Evolutionary conservation across 2,113 vertebrate genomes (phyloP).

Genomic region (Ptyas mucosa): DNA sequence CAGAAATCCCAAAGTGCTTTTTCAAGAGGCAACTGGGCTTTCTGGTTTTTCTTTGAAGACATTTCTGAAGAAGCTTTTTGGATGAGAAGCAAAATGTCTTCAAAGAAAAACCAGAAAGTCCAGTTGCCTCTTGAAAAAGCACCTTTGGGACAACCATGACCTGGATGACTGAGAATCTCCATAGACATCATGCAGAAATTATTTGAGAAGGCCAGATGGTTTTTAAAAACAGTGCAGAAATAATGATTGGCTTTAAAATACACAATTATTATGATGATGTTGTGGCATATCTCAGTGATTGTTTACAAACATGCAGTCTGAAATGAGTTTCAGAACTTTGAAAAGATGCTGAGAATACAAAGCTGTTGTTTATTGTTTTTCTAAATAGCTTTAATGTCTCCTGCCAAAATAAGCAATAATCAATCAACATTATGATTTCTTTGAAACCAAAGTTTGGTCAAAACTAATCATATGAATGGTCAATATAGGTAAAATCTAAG

Average conservation of each 20-base stretch:
- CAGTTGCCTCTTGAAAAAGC: too few species aligned
- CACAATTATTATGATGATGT: background rate
- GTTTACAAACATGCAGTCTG: slow-evolving; percentile 4
- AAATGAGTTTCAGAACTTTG: rapidly evolving
- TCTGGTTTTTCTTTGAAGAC: too few species aligned
- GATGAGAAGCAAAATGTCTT: too few species aligned
- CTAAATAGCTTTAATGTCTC: rapidly evolving
- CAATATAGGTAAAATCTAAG: background rate
- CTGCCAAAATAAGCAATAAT: background rate
- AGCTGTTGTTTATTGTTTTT: rapidly evolving
- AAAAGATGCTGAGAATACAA: background rate
- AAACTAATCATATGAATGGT: background rate
- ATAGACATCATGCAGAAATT: background rate
- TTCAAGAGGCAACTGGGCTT: too few species aligned
- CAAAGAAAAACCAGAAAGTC: too few species aligned
- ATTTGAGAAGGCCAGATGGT: background rate
- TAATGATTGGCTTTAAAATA: background rate
- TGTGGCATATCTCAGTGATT: background rate
- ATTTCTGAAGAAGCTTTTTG: too few species aligned
- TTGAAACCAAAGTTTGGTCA: background rate
- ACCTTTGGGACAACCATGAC: too few species aligned
- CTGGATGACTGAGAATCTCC: too few species aligned
- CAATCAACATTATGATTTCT: background rate
- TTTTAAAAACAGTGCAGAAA: background rate
- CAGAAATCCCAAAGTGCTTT: background rate